Base-by-base conservation (phyloP, 2,888 invertebrate genomes). In the Strigamia transsilvanica region DNA sequence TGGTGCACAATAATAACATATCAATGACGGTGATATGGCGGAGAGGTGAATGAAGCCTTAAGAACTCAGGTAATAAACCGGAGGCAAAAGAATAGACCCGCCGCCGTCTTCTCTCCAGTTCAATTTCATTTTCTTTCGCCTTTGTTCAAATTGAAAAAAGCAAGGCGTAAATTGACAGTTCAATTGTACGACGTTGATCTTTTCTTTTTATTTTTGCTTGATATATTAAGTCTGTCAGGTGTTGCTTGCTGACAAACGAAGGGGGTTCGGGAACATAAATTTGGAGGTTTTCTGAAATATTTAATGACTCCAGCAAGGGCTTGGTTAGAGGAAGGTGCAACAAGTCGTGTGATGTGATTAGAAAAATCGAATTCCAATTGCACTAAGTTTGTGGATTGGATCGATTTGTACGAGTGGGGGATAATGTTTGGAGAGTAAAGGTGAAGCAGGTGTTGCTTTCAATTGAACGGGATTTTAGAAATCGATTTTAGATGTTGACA, bases 101-200 rank as follows among this genome's bases (percentile, higher is more conserved):
- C 61, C 32, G 73, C 73, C 73, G 27, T 5, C 5, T 12, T n/a
- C 27, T 73, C 2, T 73, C n/a, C 73, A 73, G 73, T 73, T 73
- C 73, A 73, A 73, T 73, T 73, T 73, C 73, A 27, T 73, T 73
- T 73, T 27, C 23, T 73, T 73, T 18, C 21, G 7, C 15, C n/a
- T 12, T 73, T 73, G 23, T 73, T 32, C 27, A 73, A 73, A 73
- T 73, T 73, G 73, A 73, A 73, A 56, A 73, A 73, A 73, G 73
- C 73, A 73, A 73, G 27, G 73, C 73, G 73, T 73, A 73, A 73
- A 73, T 73, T 73, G 73, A 73, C 73, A 73, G 73, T 73, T 73
- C 27, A 73, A 73, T 32, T 73, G 32, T 73, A 73, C 73, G 3
- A 12, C 27, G 23, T 73, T 73, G 12, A 32, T 32, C 15, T 73